These are phyloP conservation scores for Leptothorax acervorum DNA, from an alignment of 2,888 invertebrate species.

Conservation along the genomic window DNA sequence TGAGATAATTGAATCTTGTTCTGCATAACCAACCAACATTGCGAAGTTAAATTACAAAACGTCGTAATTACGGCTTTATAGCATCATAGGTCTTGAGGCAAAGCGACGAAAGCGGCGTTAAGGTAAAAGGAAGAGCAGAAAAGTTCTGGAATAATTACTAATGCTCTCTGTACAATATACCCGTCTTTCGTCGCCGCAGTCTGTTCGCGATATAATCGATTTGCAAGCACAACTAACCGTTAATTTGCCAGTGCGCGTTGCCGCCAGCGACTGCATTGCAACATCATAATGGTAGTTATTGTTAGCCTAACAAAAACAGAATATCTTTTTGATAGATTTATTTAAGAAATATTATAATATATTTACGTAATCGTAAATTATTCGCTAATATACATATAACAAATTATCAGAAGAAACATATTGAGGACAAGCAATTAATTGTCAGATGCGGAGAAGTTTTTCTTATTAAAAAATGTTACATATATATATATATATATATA, in stretches of 20 bases:
- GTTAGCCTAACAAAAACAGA: background rate
- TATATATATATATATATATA: too few relatives aligned
- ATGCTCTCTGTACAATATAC: slow-evolving; percentile 23
- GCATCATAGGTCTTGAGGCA: background rate
- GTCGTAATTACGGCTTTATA: slow-evolving; percentile 15
- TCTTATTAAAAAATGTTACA: background rate
- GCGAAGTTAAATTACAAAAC: slow-evolving; percentile 12
- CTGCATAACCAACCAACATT: slow-evolving; percentile 11
- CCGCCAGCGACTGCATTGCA: slow-evolving; percentile 3
- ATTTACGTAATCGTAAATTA: background rate
- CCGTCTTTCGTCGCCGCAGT: background rate
- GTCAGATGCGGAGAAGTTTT: background rate
- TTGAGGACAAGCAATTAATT: background rate
- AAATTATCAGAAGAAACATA: background rate
- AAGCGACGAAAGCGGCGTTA: background rate
- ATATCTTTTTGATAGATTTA: background rate
- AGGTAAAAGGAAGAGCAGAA: background rate
- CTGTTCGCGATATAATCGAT: slow-evolving; percentile 41
- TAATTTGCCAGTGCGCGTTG: slow-evolving; percentile 25
- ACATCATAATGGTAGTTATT: background rate
- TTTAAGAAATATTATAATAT: background rate
- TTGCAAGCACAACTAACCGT: slow-evolving; percentile 39
- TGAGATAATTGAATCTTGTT: slow-evolving; percentile 8
- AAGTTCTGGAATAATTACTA: slow-evolving; percentile 19
- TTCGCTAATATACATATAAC: background rate